Base-by-base conservation (phyloP, 2,888 invertebrate species). In the Cephus sareptanus region DNA sequence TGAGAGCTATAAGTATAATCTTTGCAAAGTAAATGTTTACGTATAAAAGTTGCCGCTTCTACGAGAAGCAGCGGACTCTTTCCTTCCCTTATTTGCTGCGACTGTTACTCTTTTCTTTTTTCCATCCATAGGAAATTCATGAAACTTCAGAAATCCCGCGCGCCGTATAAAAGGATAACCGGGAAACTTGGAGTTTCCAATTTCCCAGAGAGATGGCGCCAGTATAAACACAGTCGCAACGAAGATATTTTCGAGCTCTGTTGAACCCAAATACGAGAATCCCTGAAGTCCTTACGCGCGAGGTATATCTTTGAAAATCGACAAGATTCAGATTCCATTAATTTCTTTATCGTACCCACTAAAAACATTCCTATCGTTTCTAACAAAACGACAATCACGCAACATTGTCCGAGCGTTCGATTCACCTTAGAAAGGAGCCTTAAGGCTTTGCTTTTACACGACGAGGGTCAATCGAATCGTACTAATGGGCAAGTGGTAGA, bases 401-500 rank as follows among this genome's bases (percentile, higher is more conserved):
- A 56, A 23, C 23, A 56, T 23, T 56, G 23, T 23, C 23, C 9
- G 23, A 56, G 23, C 56, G 23, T 56, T 56, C 56, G 56, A 56
- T 56, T 56, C 56, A 23, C 56, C 56, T 56, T 56, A 56, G 56
- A 56, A 56, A 56, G 23, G 23, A 23, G 9, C 9, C 23, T 56
- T 23, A 56, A 56, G 56, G 23, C 23, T 56, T 23, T 56, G 56
- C 56, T 56, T 56, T 56, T 56, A 56, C 56, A 23, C 23, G 56
- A 23, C 23, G 56, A 56, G 83, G 84, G 83, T 85, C 86, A 85
- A 88, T 89, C 87, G 87, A 83, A 86, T 85, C 85, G 85, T 83
- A 84, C 87, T 87, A 87, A 88, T 87, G 87, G 85, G 77, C 79
- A 84, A 80, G 85, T 83, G 83, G 87, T 84, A 83, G 83, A 84